Evolutionary conservation across 2,888 invertebrate genomes (phyloP), one percentile per base, ranked within the genome.

Genomic region (Liodrosophila aerea): DNA sequence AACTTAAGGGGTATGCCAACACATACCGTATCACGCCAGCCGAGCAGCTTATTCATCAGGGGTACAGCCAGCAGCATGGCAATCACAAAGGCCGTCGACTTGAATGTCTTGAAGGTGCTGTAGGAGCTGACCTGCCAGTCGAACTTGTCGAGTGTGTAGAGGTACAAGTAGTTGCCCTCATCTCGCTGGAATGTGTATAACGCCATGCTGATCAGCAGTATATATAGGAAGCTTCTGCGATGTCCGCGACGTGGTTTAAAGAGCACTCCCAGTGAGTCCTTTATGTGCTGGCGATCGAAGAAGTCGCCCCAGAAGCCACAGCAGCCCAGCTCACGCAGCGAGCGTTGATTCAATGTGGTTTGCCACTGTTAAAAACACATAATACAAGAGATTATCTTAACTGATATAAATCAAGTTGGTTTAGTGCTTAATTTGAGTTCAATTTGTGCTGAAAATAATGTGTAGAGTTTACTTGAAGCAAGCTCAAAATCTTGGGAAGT

Each of bases 111-210:
- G 77, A 95, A 96, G 68, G 92, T 91, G 80, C 96, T 96, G 85
- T 92, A 95, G 8, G 92, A 91, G 0, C 91, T 90, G 1, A 94
- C 91, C 40, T 92, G 91, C 96, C 96, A 96, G 53, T 92, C 88
- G 80, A 96, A 94, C 31, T 93, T 93, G 30, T 92, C 90, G 47
- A 93, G 92, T 0, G 95, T 94, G 85, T 95, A 97, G 44, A 96
- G 88, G 74, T 93, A 95, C 82, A 94, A 92, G 85, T 95, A 94
- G 13, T 93, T 93, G 66, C 93, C 93, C 85, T 97, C 96, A 86
- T 96, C 96, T 86, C 96, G 92, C 88, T 96, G 95, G 86, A 95
- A 96, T 44, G 95, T 95, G 77, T 96, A 96, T 45, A 95, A 91
- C 0, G 93, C 93, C 95, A 96, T 95, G 12, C 94, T 92, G 7